phyloP scores from a whole-genome alignment of 2,113 vertebrate genomes.

The Tor tambroides region DNA sequence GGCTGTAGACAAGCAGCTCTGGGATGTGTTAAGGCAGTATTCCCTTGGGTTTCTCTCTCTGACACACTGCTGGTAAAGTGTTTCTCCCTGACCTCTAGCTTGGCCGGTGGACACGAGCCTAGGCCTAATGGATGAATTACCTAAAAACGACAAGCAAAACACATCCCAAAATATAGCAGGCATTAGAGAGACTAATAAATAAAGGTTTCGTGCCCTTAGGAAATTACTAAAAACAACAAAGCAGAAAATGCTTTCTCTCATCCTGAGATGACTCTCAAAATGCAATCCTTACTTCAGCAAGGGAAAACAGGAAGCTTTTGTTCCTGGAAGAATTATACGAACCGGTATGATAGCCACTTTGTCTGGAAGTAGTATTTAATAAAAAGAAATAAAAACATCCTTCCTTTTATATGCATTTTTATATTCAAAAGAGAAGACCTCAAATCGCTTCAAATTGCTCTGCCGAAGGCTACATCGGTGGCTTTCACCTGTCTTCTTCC shows the following conservation, averaged over 20 bases:
- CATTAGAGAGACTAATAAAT: slow-evolving; percentile 39
- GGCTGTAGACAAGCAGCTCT: slow-evolving; percentile 50
- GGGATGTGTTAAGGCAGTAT: slow-evolving; percentile 56
- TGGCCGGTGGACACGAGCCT: not conserved
- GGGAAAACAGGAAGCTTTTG: not conserved
- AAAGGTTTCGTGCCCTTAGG: not conserved
- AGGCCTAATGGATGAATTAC: slow-evolving; percentile 14
- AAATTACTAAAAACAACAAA: slow-evolving; percentile 17
- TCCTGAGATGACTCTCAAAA: not conserved
- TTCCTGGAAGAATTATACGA: not conserved
- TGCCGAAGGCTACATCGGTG: not conserved
- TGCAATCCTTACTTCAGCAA: not conserved
- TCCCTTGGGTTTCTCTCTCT: slow-evolving; percentile 24
- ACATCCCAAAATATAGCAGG: slow-evolving; percentile 14
- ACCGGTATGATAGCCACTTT: slow-evolving; percentile 1
- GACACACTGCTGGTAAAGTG: slow-evolving; percentile 39
- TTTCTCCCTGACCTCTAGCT: slow-evolving; percentile 26
- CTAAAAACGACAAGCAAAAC: slow-evolving; percentile 25
- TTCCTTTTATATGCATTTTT: not conserved
- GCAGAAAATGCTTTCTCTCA: not conserved
- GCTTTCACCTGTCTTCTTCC: not conserved
- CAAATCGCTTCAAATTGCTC: not conserved
- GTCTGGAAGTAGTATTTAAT: not conserved
- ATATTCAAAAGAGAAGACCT: not conserved
- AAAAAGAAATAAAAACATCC: not conserved